phyloP scores from a whole-genome alignment of 2,888 invertebrate species.

The Eupithecia tripunctaria region DNA sequence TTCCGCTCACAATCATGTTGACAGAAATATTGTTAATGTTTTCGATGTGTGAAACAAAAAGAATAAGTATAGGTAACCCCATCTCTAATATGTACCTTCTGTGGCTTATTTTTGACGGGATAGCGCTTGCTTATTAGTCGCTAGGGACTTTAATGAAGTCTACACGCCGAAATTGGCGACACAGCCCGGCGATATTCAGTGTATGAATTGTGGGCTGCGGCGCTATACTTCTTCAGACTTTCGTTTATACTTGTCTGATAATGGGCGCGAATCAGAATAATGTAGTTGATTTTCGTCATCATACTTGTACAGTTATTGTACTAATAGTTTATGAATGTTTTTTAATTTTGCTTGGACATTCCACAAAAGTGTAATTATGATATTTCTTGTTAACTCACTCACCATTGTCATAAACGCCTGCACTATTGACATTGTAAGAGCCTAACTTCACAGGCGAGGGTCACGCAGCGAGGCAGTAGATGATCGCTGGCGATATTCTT shows the following conservation, averaged over 20 bases:
- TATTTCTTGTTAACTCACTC: neutral
- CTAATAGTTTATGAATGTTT: neutral
- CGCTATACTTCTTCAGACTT: neutral
- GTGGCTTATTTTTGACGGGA: neutral
- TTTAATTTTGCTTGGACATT: conserved; percentile 27
- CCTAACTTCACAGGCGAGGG: neutral
- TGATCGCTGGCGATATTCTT: neutral
- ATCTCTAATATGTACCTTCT: neutral
- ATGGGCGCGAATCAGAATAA: neutral
- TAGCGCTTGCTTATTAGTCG: conserved; percentile 17
- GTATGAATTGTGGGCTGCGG: neutral
- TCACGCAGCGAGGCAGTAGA: neutral
- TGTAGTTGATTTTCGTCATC: conserved; percentile 9
- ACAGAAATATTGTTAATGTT: conserved; percentile 6
- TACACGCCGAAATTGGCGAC: neutral
- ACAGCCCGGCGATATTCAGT: neutral
- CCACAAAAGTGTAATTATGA: conserved; percentile 7
- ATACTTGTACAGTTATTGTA: neutral
- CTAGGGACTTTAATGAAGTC: conserved; percentile 11
- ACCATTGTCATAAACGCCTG: neutral
- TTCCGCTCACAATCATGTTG: conserved; percentile 20
- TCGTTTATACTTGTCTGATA: neutral
- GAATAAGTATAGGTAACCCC: neutral
- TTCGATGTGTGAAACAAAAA: neutral
- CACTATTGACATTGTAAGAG: neutral